These are phyloP conservation scores for Auanema freiburgensis DNA, from an alignment of 2,888 invertebrate genomes.

Conservation along the genomic window DNA sequence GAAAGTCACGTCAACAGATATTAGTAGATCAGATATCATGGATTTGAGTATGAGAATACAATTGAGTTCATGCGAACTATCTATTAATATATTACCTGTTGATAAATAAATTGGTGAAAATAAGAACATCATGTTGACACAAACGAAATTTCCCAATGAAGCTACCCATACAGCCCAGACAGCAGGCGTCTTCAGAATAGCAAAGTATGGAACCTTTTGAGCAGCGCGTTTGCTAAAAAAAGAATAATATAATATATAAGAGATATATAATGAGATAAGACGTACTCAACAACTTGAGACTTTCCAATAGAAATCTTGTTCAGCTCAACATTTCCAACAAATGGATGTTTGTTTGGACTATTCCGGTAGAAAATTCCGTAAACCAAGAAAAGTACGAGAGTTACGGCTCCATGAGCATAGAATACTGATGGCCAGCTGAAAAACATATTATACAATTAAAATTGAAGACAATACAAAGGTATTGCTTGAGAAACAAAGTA, in stretches of 20 bases:
- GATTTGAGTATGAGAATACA: not conserved
- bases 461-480: not conserved
- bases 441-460: not conserved
- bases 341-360: conserved; percentile 57
- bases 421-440: conserved; percentile 59
- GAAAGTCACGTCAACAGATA: not conserved
- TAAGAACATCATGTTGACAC: conserved; percentile 63
- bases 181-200: conserved; percentile 53
- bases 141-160: conserved; percentile 60
- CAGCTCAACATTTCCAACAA: conserved; percentile 59
- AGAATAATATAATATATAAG: not conserved
- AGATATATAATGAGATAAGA: not conserved
- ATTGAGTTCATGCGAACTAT: not conserved
- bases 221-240: conserved; percentile 50
- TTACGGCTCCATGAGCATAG: conserved; percentile 57
- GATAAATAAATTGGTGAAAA: conserved; percentile 56
- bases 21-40: not conserved
- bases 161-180: conserved; percentile 64
- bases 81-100: conserved; percentile 14
- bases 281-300: conserved; percentile 42
- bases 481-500: not conserved
- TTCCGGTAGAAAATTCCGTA: conserved; percentile 60
- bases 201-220: conserved; percentile 52
- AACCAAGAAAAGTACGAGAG: conserved; percentile 51
- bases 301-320: conserved; percentile 62